Evolutionary conservation across 2,888 invertebrate species (phyloP), one percentile per base, ranked within the genome.

Genomic region (Clostera curtula): DNA sequence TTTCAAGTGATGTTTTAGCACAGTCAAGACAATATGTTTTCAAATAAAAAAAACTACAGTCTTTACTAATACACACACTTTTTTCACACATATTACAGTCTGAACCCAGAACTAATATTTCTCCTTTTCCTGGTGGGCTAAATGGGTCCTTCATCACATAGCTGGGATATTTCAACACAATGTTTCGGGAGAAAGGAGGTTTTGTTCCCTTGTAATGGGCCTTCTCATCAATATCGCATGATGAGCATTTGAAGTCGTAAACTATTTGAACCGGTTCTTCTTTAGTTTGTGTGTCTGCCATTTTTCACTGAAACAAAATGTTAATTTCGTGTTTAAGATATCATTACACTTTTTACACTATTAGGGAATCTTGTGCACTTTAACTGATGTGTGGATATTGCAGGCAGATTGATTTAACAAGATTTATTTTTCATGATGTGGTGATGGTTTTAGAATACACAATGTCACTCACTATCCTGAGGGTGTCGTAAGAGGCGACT

Each of bases 71-170:
- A 66, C 96, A 96, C 3, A 94, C 89, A 35, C 85, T 48, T 51
- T 85, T 87, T 2, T 79, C 65, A 73, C 96, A 96, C 10, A 82
- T 50, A 12, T 79, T 69, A 69, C 96, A 96, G 57, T 93, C 89
- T 6, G 89, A 85, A 2, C 96, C 96, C 9, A 96, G 57, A 3
- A 93, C 85, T 35, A 94, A 72, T 52, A 90, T 89, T 67, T 94
- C 91, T n/a, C 90, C 88, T 60, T 87, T 89, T 29, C 88, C 89
- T 4, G 90, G 89, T 1, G 90, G 87, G 49, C 89, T 87, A 58
- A 95, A 96, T 0, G 96, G 96, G 73, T 96, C 95, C 55, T 91
- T 91, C 87, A 93, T 91, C 0, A 95, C 70, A 66, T 91, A 96
- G 36, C 89, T 89, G 15, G 92, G 87, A 60, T 93, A 93, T 42